Evolutionary conservation across 2,888 invertebrate genomes (phyloP).

Genomic region (Acanthococcus lagerstroemiae): DNA sequence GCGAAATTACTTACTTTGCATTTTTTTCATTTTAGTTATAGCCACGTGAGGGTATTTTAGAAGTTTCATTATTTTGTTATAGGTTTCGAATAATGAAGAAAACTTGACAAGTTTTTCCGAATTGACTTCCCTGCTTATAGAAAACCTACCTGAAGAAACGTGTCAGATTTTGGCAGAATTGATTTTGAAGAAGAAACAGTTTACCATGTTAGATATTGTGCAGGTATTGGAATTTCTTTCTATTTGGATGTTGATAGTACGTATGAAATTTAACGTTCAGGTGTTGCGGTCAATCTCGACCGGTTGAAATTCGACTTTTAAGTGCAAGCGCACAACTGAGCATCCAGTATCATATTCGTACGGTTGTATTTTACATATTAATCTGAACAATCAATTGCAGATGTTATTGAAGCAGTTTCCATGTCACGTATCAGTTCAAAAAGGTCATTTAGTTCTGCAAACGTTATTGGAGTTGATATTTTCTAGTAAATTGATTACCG

Average conservation of each 20-base stretch:
- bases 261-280: too few relatives aligned
- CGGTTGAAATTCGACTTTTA: too few relatives aligned
- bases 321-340: too few relatives aligned
- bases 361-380: background rate
- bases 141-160: slow-evolving; percentile 44
- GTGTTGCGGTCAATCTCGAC: too few relatives aligned
- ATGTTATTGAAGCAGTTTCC: slow-evolving; percentile 14
- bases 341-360: too few relatives aligned
- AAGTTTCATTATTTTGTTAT: background rate
- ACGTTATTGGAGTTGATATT: slow-evolving; percentile 12
- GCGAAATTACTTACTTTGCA: background rate
- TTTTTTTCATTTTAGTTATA: too few relatives aligned
- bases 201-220: slow-evolving; percentile 37
- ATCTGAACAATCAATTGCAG: background rate
- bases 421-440: slow-evolving; percentile 23
- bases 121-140: slow-evolving; percentile 47
- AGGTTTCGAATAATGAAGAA: slow-evolving; percentile 39
- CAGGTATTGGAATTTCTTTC: slow-evolving; percentile 34
- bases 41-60: too few relatives aligned
- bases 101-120: slow-evolving; percentile 46
- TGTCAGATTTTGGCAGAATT: slow-evolving; percentile 45
- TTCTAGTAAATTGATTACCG: background rate
- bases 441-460: slow-evolving; percentile 11
- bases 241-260: too few relatives aligned
- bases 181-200: slow-evolving; percentile 41